Conservation (phyloP, 2,797 vertebrate genomes). For the Rhynchotus rufescens region DNA sequence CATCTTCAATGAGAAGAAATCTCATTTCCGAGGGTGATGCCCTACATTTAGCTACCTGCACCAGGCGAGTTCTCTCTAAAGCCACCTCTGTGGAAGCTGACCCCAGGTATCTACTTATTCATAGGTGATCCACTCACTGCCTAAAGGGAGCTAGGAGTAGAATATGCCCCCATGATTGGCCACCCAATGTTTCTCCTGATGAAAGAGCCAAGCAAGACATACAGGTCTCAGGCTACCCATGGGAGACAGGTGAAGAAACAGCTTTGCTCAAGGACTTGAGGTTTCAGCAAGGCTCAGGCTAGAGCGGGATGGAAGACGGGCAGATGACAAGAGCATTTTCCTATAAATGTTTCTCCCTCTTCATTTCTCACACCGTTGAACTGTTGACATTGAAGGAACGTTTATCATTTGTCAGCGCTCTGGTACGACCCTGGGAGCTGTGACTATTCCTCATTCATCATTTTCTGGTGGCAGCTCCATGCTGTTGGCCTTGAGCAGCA, state of each 20-base stretch:
- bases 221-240: not conserved
- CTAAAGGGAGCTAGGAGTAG: no score
- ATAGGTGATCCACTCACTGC: no score
- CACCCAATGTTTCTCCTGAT: not conserved
- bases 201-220: not conserved
- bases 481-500: fast-evolving
- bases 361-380: not conserved
- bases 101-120: no score
- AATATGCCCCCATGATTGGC: not conserved
- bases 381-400: fast-evolving
- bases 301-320: not conserved
- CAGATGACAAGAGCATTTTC: not conserved
- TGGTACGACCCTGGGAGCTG: not conserved
- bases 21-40: not conserved
- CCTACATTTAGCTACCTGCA: no score
- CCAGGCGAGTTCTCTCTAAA: no score
- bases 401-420: not conserved
- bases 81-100: no score
- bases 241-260: not conserved
- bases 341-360: not conserved
- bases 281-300: not conserved
- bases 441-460: not conserved
- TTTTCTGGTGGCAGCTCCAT: not conserved
- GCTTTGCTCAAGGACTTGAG: not conserved
- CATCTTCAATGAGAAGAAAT: not conserved